phyloP scores from a whole-genome alignment of 2,888 invertebrate species.

The Oscheius myriophilus region DNA sequence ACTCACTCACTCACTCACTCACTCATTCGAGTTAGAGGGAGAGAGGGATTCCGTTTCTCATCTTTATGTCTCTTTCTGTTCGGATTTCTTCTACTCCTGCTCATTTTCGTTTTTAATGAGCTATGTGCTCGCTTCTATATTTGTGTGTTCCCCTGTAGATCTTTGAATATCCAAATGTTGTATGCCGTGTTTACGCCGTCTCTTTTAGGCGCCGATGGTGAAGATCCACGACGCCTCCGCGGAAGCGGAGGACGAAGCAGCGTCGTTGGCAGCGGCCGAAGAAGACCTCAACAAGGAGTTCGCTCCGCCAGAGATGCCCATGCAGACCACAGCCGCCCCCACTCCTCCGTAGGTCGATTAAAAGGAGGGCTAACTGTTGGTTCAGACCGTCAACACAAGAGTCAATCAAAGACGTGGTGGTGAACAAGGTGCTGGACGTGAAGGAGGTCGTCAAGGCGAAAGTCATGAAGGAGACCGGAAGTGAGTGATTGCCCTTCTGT shows the following conservation, averaged over 20 bases:
- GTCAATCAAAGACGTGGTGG: conserved; percentile 58
- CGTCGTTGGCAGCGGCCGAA: neutral
- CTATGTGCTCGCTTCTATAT: too few relatives aligned
- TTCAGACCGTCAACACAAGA: conserved; percentile 60
- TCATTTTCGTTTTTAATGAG: too few relatives aligned
- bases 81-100: too few relatives aligned
- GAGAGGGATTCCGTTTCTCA: too few relatives aligned
- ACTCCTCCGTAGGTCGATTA: neutral
- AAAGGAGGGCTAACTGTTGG: neutral
- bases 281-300: conserved; percentile 28
- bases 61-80: too few relatives aligned
- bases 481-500: conserved; percentile 47
- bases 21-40: too few relatives aligned
- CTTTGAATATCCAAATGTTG: too few relatives aligned
- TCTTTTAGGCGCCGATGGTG: conserved; percentile 8
- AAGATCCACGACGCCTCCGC: conserved; percentile 11
- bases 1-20: too few relatives aligned
- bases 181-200: too few relatives aligned
- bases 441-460: conserved; percentile 66
- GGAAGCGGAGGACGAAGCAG: neutral
- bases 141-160: too few relatives aligned
- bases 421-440: conserved; percentile 59
- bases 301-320: conserved; percentile 27
- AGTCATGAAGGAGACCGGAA: conserved; percentile 67
- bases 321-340: conserved; percentile 23